Evolutionary conservation across 2,888 invertebrate species (phyloP).

Genomic region (Heliconius hortense): DNA sequence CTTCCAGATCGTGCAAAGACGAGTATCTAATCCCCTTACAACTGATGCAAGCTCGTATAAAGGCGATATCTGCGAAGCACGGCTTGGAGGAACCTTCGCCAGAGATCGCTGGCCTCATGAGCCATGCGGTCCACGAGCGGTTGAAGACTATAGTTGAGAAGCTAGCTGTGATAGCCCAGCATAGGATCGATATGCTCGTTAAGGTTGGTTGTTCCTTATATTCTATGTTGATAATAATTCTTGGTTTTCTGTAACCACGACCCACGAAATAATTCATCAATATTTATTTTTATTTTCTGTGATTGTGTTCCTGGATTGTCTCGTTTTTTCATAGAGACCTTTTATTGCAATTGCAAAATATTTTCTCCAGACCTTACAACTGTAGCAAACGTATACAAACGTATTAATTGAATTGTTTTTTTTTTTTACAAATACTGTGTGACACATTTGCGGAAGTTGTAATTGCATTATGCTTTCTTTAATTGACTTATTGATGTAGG

Average conservation of each 20-base stretch:
- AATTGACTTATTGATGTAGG: not conserved
- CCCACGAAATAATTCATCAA: too few relatives aligned
- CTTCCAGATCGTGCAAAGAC: slow-evolving; percentile 92
- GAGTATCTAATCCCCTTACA: slow-evolving; percentile 92
- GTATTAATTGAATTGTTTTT: too few relatives aligned
- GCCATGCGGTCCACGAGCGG: slow-evolving; percentile 96
- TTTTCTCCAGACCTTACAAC: too few relatives aligned
- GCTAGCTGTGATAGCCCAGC: slow-evolving; percentile 95
- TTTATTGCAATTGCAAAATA: too few relatives aligned
- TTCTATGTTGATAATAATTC: not conserved
- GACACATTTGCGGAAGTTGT: not conserved
- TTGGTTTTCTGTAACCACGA: not conserved
- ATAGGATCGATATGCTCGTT: slow-evolving; percentile 92
- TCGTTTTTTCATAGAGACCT: too few relatives aligned
- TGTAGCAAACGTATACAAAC: too few relatives aligned
- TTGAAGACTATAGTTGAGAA: slow-evolving; percentile 95
- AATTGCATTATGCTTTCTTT: not conserved
- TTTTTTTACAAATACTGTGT: too few relatives aligned
- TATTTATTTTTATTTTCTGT: too few relatives aligned
- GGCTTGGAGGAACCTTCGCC: slow-evolving; percentile 92
- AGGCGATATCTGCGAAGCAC: slow-evolving; percentile 87
- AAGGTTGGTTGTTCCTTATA: slow-evolving; percentile 82
- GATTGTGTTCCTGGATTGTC: too few relatives aligned
- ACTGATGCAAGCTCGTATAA: slow-evolving; percentile 89
- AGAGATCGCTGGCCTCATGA: slow-evolving; percentile 94